phyloP scores from a whole-genome alignment of 2,888 invertebrate species.

The Balanococcus diminutus region DNA sequence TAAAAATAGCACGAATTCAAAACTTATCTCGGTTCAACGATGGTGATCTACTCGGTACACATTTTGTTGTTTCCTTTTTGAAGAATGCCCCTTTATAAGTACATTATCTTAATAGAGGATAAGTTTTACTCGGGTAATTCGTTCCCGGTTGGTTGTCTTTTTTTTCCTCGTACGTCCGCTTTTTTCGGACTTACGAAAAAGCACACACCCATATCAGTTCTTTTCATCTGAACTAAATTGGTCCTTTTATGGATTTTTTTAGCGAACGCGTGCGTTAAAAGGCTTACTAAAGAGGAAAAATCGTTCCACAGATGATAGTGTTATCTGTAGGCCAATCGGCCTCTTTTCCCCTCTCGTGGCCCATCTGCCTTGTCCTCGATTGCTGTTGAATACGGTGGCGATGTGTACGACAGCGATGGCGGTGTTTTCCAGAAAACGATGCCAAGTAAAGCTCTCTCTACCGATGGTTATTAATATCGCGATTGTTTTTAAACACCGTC shows the following conservation, averaged over 20 bases:
- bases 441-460: background rate
- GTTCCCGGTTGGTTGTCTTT: background rate
- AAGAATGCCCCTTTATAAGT: constrained; percentile 24
- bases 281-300: constrained; percentile 28
- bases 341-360: background rate
- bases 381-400: background rate
- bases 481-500: constrained; percentile 29
- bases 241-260: constrained; percentile 37
- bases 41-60: constrained; percentile 15
- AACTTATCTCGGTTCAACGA: constrained; percentile 33
- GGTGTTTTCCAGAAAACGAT: background rate
- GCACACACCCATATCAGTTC: background rate
- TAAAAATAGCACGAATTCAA: background rate
- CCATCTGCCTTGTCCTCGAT: background rate
- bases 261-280: constrained; percentile 18
- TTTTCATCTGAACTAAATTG: constrained; percentile 35
- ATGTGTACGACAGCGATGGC: background rate
- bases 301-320: constrained; percentile 20
- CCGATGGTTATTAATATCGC: background rate
- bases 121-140: constrained; percentile 36
- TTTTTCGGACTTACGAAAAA: constrained; percentile 3
- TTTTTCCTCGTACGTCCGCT: background rate
- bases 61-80: constrained; percentile 36
- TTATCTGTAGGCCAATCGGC: background rate
- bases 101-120: constrained; percentile 42